These are phyloP conservation scores for Apis laboriosa DNA, from an alignment of 1,140 invertebrate genomes.

Conservation along the genomic window DNA sequence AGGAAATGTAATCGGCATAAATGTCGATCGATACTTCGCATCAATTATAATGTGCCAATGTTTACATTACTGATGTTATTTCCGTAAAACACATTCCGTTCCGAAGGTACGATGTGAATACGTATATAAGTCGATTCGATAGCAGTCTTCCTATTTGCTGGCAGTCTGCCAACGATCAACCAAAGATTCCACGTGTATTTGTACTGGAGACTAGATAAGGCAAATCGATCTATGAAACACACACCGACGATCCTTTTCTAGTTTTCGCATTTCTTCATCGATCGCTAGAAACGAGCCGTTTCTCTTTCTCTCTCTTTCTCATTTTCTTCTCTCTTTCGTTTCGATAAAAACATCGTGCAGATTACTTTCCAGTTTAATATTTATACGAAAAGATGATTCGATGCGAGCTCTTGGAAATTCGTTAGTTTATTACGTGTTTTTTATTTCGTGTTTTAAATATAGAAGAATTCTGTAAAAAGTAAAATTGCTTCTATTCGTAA, in stretches of 20 bases:
- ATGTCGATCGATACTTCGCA: slow-evolving; percentile 50
- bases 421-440: no score
- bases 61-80: slow-evolving; percentile 59
- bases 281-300: not conserved
- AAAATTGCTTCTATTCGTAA: no score
- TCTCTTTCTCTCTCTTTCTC: fast-evolving
- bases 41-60: slow-evolving; percentile 62
- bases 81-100: slow-evolving; percentile 52
- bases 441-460: no score
- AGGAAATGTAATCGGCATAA: not conserved
- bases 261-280: not conserved
- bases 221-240: slow-evolving; percentile 9
- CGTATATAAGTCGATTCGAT: slow-evolving; percentile 58
- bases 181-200: not conserved
- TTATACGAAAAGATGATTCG: no score
- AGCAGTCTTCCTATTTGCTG: slow-evolving; percentile 49
- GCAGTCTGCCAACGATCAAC: slow-evolving; percentile 33
- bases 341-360: not conserved
- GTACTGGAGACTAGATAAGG: slow-evolving; percentile 29
- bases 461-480: no score
- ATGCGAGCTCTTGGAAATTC: no score
- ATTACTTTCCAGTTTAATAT: no score
- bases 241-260: not conserved
- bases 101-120: slow-evolving; percentile 49
- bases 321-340: not conserved